Conservation (phyloP, 2,888 invertebrate species). For the Tetranychus piercei region DNA sequence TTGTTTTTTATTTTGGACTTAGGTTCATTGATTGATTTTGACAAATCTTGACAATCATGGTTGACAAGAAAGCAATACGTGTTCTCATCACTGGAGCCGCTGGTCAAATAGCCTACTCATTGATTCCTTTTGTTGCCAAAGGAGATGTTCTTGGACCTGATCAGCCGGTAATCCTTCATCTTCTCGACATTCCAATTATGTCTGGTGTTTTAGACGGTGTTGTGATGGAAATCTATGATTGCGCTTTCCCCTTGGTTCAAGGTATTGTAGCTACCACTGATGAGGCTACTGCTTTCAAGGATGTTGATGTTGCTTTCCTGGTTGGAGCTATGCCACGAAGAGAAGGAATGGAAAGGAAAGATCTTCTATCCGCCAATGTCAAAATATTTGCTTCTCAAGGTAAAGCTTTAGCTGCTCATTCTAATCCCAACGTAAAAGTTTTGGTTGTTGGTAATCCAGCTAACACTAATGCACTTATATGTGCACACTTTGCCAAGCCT, state of each 20-base stretch:
- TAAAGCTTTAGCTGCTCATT: conserved; percentile 68
- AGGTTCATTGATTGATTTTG: not conserved
- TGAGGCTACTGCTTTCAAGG: conserved; percentile 77
- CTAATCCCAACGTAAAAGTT: conserved; percentile 76
- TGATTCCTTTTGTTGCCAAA: conserved; percentile 79
- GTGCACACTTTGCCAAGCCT: conserved; percentile 74
- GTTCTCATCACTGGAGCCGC: conserved; percentile 96
- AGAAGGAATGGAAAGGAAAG: conserved; percentile 96
- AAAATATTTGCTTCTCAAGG: conserved; percentile 96
- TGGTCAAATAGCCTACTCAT: conserved; percentile 94
- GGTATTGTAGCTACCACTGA: conserved; percentile 73
- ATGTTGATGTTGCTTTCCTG: conserved; percentile 83
- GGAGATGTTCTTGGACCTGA: conserved; percentile 83
- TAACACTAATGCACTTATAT: conserved; percentile 91
- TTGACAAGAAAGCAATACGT: conserved; percentile 46
- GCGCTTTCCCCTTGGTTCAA: conserved; percentile 69
- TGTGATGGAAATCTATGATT: conserved; percentile 89
- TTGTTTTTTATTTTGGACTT: not conserved
- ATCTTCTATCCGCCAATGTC: conserved; percentile 86
- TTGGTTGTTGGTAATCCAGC: conserved; percentile 98
- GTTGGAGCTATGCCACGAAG: conserved; percentile 96
- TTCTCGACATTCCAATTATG: conserved; percentile 88
- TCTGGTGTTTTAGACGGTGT: conserved; percentile 81
- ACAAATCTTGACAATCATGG: conserved; percentile 1
- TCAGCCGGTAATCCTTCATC: conserved; percentile 65